Evolutionary conservation across 2,797 vertebrate species (phyloP).

Genomic region (Melanotaenia boesemani): DNA sequence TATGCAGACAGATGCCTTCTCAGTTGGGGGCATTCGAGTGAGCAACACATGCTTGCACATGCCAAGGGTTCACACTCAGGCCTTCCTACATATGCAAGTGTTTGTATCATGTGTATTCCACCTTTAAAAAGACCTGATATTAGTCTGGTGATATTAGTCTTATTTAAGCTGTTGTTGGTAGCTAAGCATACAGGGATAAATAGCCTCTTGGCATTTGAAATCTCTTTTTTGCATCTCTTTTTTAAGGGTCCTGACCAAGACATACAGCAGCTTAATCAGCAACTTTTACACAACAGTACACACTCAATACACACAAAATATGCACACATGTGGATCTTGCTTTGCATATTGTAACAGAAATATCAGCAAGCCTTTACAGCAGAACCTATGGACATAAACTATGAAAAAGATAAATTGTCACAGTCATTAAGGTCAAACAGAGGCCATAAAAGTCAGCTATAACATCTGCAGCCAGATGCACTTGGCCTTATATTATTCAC

Average conservation of each 20-base stretch:
- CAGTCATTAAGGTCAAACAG: background rate
- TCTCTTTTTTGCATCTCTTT: background rate
- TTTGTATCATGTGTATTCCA: constrained; percentile 33
- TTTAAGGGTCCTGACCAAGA: background rate
- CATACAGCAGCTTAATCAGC: background rate
- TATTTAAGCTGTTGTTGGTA: background rate
- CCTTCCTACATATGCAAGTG: constrained; percentile 21
- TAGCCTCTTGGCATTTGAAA: background rate
- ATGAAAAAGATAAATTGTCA: background rate
- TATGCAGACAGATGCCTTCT: constrained; percentile 81
- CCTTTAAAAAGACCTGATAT: constrained; percentile 21
- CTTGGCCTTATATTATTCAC: background rate
- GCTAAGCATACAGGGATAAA: too few relatives aligned
- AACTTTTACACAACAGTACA: background rate
- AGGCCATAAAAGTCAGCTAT: background rate
- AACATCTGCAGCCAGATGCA: background rate
- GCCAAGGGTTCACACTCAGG: constrained; percentile 37
- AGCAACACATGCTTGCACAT: constrained; percentile 45
- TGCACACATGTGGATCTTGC: background rate
- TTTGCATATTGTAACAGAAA: background rate
- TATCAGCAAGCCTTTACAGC: background rate
- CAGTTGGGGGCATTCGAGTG: constrained; percentile 64
- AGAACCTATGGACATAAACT: background rate
- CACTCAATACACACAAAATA: background rate
- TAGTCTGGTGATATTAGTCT: constrained; percentile 1